Percentiles rank a stretch among this genome's conserved stretches.
These are phyloP conservation scores for Pontoporia blainvillei DNA, from an alignment of 2,113 vertebrate genomes.

Conservation along the genomic window DNA sequence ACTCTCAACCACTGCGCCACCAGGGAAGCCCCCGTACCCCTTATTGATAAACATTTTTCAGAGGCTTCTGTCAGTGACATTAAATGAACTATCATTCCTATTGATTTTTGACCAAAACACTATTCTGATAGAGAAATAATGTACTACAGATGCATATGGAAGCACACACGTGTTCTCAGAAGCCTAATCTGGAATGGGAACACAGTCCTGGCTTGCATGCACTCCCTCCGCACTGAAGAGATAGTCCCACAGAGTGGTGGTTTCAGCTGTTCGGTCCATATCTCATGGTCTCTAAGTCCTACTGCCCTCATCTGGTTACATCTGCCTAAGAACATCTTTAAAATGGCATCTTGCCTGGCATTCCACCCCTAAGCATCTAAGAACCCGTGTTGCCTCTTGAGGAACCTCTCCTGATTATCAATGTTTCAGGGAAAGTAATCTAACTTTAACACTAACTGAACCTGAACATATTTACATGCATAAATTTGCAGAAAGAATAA, in stretches of 20 bases:
- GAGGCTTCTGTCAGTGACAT: not conserved
- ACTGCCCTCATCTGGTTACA: not conserved
- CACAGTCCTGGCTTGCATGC: not conserved
- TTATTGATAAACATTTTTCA: slow-evolving; percentile 19
- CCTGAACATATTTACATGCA: not conserved
- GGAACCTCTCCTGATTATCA: not conserved
- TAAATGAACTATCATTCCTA: not conserved
- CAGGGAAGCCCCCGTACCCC: not conserved
- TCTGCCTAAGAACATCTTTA: not conserved
- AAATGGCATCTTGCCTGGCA: not conserved
- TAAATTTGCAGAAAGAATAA: not conserved
- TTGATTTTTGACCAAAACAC: not conserved
- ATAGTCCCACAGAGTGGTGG: not conserved
- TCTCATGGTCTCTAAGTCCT: not conserved
- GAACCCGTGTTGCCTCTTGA: not conserved
- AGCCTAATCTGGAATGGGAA: not conserved
- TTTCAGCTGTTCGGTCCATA: not conserved
- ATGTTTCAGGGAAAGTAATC: not conserved
- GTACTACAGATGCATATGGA: not conserved
- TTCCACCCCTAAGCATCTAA: not conserved
- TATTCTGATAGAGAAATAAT: not conserved
- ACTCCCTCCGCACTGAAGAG: not conserved
- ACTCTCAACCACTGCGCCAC: no score
- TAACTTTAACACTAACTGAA: not conserved
- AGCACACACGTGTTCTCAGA: not conserved